Base-by-base conservation (phyloP, 2,113 vertebrate genomes). In the Numida meleagris region DNA sequence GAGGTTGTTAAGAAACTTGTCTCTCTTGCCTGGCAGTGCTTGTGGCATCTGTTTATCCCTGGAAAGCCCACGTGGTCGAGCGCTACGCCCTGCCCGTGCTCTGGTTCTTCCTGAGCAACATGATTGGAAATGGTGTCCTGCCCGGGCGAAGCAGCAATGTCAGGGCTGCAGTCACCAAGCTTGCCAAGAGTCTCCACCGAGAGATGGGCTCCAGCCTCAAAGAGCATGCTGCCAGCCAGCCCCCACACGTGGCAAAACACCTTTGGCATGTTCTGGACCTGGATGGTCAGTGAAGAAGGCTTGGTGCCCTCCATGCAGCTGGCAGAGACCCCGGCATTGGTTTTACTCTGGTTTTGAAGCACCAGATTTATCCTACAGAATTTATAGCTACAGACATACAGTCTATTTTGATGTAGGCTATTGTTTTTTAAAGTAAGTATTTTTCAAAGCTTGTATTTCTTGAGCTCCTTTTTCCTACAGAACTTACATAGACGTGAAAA, bases 21-120 rank as follows among this genome's bases (percentile, higher is more conserved):
- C 27, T 77, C 29, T 96, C 77, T 82, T 48, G 3, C n/a, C 25
- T 4, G 6, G 36, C 97, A 98, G 97, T 8, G 50, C 95, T 98
- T 45, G 98, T 97, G 86, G 46, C 42, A 23, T 89, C 94, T 0
- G 95, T 98, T 63, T 97, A 97, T 62, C 93, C 88, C 19, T 58
- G 7, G 19, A 98, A 97, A 70, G 96, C 97, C 50, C 81, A 95
- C 73, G 76, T 82, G 0, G 88, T 96, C 61, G 95, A 97, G 61
- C 66, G 34, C 59, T 95, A 96, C 0, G 50, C 88, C 55, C 94
- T 98, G 43, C 98, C 98, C 0, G 50, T 86, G 14, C 97, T 98
- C 75, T 98, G 98, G 97, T 95, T 96, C 74, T 94, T 98, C 71
- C 81, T 98, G 82, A 95, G 53, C 87, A 97, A 81, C 70, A 95